Percentiles rank a stretch among this genome's conserved stretches.
phyloP scores from a whole-genome alignment of 2,888 invertebrate species.

The Scelioninae gen. 2 region DNA sequence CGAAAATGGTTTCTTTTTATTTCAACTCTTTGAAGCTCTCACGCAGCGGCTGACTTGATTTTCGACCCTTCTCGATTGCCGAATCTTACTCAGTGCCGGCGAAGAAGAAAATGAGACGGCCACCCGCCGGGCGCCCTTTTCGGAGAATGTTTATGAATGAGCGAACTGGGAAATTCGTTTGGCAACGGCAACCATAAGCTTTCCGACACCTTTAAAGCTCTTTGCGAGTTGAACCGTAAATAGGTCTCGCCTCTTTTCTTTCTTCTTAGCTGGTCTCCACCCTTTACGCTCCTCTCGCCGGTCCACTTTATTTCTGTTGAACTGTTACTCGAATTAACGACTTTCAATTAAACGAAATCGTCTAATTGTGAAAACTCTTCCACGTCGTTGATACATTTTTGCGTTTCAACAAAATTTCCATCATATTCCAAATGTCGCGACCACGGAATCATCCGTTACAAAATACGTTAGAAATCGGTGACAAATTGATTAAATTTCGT shows the following conservation, averaged over 20 bases:
- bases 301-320: constrained; percentile 38
- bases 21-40: constrained; percentile 28
- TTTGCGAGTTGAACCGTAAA: constrained; percentile 45
- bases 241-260: constrained; percentile 29
- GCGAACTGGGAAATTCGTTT: constrained; percentile 49
- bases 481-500: too few species aligned
- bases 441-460: too few species aligned
- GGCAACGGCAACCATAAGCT: constrained; percentile 47
- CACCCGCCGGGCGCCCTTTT: constrained; percentile 25
- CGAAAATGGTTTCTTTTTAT: constrained; percentile 2
- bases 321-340: constrained; percentile 43
- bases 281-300: constrained; percentile 10
- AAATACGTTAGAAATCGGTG: background rate
- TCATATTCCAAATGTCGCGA: constrained; percentile 2
- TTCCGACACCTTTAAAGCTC: constrained; percentile 36
- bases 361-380: constrained; percentile 29
- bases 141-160: constrained; percentile 51
- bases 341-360: constrained; percentile 38
- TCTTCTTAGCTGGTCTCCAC: constrained; percentile 18
- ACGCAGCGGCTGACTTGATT: constrained; percentile 12
- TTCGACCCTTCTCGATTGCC: constrained; percentile 23
- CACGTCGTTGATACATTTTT: constrained; percentile 16
- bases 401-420: constrained; percentile 9
- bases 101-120: constrained; percentile 43
- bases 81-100: constrained; percentile 29